Conservation (phyloP, 2,113 vertebrate species). For the Tympanuchus pallidicinctus region DNA sequence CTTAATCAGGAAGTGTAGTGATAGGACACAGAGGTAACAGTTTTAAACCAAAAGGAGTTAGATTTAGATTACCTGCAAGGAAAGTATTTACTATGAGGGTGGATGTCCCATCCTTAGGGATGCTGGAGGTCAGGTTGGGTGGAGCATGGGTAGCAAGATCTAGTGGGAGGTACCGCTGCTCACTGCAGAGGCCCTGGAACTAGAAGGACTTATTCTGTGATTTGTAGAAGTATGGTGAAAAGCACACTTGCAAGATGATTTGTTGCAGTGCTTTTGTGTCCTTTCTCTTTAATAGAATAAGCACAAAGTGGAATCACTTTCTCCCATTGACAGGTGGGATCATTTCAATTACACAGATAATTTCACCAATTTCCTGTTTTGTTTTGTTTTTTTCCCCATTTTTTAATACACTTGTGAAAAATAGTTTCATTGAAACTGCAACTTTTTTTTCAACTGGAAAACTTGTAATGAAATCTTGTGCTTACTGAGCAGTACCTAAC, state of each 20-base stretch:
- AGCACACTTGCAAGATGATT: constrained; percentile 10
- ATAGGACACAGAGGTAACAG: not conserved
- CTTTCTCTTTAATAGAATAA: constrained; percentile 25
- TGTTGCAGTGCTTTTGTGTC: not conserved
- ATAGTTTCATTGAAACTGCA: not conserved
- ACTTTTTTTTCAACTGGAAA: constrained; percentile 9
- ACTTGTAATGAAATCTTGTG: constrained; percentile 34
- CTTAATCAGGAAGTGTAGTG: not conserved
- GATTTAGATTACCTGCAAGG: not conserved
- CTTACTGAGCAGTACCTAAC: constrained; percentile 46
- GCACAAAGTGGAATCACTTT: not conserved
- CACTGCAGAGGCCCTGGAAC: not conserved
- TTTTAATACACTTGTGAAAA: constrained; percentile 4
- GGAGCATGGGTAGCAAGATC: not conserved
- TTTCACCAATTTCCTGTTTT: not conserved
- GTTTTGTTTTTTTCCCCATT: not conserved
- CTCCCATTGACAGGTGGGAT: not conserved
- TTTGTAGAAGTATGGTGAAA: constrained; percentile 34
- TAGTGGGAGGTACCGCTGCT: not conserved
- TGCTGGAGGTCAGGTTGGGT: not conserved
- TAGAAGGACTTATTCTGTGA: not conserved
- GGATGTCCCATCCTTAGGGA: not conserved
- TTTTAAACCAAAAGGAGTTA: not conserved
- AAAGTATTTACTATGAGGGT: not conserved
- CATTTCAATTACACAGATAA: constrained; percentile 7